Percentiles rank a stretch among this genome's conserved stretches.
Conservation (phyloP, 2,888 invertebrate genomes). For the Dicycla oo region DNA sequence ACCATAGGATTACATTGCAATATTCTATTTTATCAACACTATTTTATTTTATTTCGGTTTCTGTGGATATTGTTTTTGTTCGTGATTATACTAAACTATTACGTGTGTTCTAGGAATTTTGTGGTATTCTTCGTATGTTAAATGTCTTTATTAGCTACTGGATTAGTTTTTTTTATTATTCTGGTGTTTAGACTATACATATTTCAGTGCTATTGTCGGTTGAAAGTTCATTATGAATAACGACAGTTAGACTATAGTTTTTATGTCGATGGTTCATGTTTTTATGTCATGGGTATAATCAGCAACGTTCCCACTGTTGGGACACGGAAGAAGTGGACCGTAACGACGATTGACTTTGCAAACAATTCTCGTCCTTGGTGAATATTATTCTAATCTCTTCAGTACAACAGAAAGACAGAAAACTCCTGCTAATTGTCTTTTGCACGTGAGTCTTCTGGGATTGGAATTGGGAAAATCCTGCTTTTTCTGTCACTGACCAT, state of each 20-base stretch:
- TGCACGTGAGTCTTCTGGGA: conserved; percentile 85
- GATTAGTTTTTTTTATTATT: not conserved
- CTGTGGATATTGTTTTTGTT: conserved; percentile 46
- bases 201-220: not conserved
- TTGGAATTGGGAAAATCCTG: conserved; percentile 95
- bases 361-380: not conserved
- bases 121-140: not conserved
- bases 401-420: not conserved
- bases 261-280: too few relatives aligned
- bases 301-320: not conserved
- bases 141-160: conserved; percentile 17
- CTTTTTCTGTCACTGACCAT: conserved; percentile 96
- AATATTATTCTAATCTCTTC: not conserved
- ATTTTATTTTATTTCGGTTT: conserved; percentile 38
- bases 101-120: conserved; percentile 5
- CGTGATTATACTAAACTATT: conserved; percentile 36
- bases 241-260: not conserved
- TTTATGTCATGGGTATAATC: too few relatives aligned
- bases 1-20: conserved; percentile 74
- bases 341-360: too few relatives aligned
- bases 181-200: too few relatives aligned
- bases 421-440: too few relatives aligned
- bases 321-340: too few relatives aligned
- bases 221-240: not conserved
- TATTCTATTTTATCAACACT: conserved; percentile 55